Evolutionary conservation across 2,888 invertebrate species (phyloP).

Genomic region (Xanthorhoe designata): DNA sequence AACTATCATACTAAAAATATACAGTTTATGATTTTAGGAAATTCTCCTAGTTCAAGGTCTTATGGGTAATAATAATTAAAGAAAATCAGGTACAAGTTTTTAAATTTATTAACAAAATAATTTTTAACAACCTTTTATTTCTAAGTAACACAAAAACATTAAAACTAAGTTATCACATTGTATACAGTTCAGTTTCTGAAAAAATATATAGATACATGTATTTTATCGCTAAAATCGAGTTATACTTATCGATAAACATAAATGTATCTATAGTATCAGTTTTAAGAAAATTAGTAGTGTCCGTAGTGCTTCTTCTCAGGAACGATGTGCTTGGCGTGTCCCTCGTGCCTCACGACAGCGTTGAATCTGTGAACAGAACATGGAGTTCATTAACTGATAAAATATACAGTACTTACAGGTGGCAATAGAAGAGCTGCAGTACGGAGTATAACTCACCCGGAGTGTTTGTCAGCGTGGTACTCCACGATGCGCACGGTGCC

Average conservation of each 20-base stretch:
- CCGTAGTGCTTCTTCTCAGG: constrained; percentile 41
- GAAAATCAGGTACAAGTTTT: neutral
- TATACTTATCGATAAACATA: neutral
- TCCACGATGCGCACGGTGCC: constrained; percentile 75
- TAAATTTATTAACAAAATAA: neutral
- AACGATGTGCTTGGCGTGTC: constrained; percentile 46
- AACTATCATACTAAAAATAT: too few species aligned
- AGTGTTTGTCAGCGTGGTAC: constrained; percentile 72
- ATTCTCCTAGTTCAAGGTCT: too few species aligned
- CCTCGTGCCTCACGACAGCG: constrained; percentile 47
- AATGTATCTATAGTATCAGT: neutral
- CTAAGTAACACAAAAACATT: neutral
- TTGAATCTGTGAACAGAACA: constrained; percentile 54
- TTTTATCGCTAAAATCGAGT: neutral
- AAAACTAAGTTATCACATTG: constrained; percentile 3
- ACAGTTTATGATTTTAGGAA: too few species aligned
- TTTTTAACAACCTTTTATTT: neutral
- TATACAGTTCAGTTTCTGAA: neutral
- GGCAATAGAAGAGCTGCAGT: neutral
- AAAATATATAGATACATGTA: neutral
- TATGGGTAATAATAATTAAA: too few species aligned
- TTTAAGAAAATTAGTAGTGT: constrained; percentile 11
- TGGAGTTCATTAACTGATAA: neutral
- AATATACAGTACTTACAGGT: too few species aligned
- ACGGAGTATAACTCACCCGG: constrained; percentile 44